A percentile compares a stretch with the other conserved stretches of the same genome.
Conservation (phyloP, 2,113 vertebrate genomes). For the Catagonus wagneri region DNA sequence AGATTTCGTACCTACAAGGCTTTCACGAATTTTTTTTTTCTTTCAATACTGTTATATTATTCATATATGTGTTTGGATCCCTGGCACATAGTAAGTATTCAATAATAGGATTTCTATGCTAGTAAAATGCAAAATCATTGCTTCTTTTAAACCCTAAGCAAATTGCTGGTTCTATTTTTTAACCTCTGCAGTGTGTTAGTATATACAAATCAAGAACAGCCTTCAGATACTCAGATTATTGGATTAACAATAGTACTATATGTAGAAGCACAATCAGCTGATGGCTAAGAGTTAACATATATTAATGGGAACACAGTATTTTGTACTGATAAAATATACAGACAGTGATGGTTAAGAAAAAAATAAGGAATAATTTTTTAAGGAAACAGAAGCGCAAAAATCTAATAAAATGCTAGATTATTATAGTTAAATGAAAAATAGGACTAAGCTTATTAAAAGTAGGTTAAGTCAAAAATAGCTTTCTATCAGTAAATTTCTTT, state of each 20-base stretch:
- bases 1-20: background rate
- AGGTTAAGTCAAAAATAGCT: background rate
- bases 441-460: background rate
- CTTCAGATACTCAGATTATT: background rate
- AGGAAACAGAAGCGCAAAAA: background rate
- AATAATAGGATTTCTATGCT: background rate
- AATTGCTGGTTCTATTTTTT: background rate
- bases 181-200: background rate
- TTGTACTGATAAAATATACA: background rate
- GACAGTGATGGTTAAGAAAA: background rate
- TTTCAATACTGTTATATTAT: background rate
- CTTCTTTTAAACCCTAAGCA: background rate
- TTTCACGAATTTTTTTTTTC: background rate
- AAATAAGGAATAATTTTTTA: background rate
- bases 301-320: background rate
- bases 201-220: background rate
- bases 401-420: background rate
- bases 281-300: background rate
- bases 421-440: background rate
- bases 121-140: slow-evolving; percentile 12
- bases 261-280: background rate
- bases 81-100: background rate
- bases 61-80: background rate
- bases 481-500: background rate
- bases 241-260: background rate